Evolutionary conservation across 2,797 vertebrate species (phyloP).

Genomic region (Sciurus carolinensis): DNA sequence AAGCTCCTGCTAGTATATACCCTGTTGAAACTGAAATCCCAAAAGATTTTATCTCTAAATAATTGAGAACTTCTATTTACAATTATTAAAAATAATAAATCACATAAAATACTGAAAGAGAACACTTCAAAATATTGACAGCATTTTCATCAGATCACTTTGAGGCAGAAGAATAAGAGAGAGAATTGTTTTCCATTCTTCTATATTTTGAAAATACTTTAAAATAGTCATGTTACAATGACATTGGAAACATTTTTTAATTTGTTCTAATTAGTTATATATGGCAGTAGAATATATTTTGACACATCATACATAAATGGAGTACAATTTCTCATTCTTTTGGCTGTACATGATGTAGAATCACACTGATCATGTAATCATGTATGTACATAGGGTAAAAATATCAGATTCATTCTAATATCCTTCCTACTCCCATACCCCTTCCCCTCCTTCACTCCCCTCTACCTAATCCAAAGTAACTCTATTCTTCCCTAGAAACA

Average conservation of each 20-base stretch:
- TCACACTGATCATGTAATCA: too few relatives aligned
- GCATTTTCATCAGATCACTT: neutral
- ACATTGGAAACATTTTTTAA: neutral
- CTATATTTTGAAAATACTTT: conserved; percentile 33
- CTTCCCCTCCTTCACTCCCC: too few relatives aligned
- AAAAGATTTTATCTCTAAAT: conserved; percentile 18
- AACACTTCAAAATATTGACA: conserved; percentile 17
- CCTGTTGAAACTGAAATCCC: neutral
- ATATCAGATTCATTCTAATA: too few relatives aligned
- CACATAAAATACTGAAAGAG: neutral
- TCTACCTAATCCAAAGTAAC: too few relatives aligned
- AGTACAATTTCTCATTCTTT: too few relatives aligned
- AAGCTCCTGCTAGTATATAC: neutral
- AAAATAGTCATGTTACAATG: neutral
- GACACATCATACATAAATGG: too few relatives aligned
- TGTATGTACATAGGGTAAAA: too few relatives aligned
- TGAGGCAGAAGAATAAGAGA: neutral
- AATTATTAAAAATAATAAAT: conserved; percentile 9
- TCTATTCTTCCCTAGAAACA: too few relatives aligned
- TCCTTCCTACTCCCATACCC: too few relatives aligned
- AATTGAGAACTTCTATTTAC: neutral
- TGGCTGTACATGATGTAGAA: too few relatives aligned
- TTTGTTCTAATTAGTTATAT: too few relatives aligned
- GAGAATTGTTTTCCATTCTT: conserved; percentile 12
- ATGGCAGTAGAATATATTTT: too few relatives aligned